Base-by-base conservation (phyloP, 2,113 vertebrate species). In the Trichomycterus rosablanca region DNA sequence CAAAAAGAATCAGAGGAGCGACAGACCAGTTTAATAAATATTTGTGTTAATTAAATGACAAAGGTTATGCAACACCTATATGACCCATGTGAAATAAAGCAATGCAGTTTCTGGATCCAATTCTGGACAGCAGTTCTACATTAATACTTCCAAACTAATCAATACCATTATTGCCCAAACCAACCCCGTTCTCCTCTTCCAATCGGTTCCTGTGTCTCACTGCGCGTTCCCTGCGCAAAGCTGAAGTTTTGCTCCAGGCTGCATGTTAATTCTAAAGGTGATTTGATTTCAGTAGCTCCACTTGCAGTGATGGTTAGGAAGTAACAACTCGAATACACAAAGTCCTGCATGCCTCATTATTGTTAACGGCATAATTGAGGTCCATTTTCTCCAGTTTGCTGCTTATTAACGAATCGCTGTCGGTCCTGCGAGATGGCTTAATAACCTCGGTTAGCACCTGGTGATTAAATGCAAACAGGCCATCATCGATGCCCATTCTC, bases 381-480 rank as follows among this genome's bases (percentile, higher is more conserved):
- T 61, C 64, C 60, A 66, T 77, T 68, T 59, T 76, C 70, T 75
- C 59, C 63, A 57, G 69, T 42, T 59, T 19, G 19, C 60, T 40
- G 22, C 52, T 52, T 62, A 62, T 39, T 80, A 82, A 85, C 84
- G 77, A 84, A 86, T 81, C 60, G 74, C 75, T 73, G 51, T 37
- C 71, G 58, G 53, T 54, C 67, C 6, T 14, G 48, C 44, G 28
- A 67, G 57, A 67, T 70, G 45, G 39, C 67, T 78, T 71, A 76
- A 81, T 68, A 76, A 77, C 61, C 63, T 67, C 78, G 68, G 78
- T 85, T 85, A 86, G 81, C 84, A 78, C 81, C 74, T 75, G 2
- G 71, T 87, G 76, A 89, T 84, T 78, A 76, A 78, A 75, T 76
- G 74, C 76, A 84, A 85, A 85, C 59, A 82, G 76, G 45, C 81